Conservation (phyloP, 2,797 vertebrate species). For the Coccyzus lansbergi region DNA sequence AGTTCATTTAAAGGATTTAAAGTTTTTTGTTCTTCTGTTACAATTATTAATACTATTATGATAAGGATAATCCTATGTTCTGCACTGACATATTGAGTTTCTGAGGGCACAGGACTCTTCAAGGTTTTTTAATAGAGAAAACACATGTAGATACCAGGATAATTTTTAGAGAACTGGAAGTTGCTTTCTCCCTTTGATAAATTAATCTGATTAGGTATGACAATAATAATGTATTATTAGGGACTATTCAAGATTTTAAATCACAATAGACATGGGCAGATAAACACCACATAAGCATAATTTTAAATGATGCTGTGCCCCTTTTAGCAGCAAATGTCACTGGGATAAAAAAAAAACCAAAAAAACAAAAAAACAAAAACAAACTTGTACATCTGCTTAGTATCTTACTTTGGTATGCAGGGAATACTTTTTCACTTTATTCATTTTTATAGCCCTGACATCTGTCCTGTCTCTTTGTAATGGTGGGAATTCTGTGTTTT, state of each 20-base stretch:
- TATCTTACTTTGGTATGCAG: neutral
- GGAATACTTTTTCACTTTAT: neutral
- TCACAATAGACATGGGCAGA: neutral
- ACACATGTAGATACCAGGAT: neutral
- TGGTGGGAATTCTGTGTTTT: neutral
- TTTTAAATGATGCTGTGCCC: neutral
- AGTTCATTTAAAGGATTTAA: neutral
- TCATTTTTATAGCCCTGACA: neutral
- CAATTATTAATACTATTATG: neutral
- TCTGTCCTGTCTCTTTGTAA: neutral
- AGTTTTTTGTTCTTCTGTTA: neutral
- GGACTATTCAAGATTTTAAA: neutral
- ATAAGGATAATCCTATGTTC: neutral
- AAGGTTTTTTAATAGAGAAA: neutral
- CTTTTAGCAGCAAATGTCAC: neutral
- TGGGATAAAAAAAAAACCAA: neutral
- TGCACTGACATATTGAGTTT: neutral
- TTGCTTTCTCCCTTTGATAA: neutral
- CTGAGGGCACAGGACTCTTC: neutral
- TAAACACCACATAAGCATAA: neutral
- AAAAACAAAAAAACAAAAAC: too few relatives aligned
- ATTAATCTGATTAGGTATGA: neutral
- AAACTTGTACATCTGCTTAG: neutral
- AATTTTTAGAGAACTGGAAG: neutral
- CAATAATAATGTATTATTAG: neutral